Evolutionary conservation across 1,140 invertebrate species (phyloP).

Genomic region (Chlorops oryzae): DNA sequence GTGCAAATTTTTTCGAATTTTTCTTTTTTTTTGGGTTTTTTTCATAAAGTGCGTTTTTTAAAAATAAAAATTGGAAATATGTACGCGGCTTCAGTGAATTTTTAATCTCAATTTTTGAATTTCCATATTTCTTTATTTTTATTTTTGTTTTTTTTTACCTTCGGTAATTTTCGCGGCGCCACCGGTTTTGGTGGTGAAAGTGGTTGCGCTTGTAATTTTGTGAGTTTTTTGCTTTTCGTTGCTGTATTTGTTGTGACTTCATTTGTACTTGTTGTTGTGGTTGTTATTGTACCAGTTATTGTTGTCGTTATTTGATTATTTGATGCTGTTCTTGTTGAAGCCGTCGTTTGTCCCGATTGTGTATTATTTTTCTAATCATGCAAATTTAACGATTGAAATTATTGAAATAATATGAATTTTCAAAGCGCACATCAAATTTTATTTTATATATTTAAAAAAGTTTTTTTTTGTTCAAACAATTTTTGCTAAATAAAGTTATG

Average conservation of each 20-base stretch:
- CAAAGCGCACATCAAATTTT: too few species aligned
- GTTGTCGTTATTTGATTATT: slow-evolving; percentile 8
- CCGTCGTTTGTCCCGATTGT: not conserved
- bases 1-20: not conserved
- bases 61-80: not conserved
- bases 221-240: slow-evolving; percentile 28
- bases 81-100: not conserved
- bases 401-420: too few species aligned
- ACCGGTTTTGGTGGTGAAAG: slow-evolving; percentile 47
- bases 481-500: too few species aligned
- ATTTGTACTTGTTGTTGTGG: slow-evolving; percentile 12
- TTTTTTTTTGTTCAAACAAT: too few species aligned
- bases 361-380: slow-evolving; percentile 10
- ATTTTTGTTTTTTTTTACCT: slow-evolving; percentile 28
- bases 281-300: not conserved
- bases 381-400: slow-evolving; percentile 5
- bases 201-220: slow-evolving; percentile 47
- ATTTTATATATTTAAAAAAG: too few species aligned
- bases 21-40: slow-evolving; percentile 10
- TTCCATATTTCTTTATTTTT: too few species aligned
- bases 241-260: slow-evolving; percentile 23
- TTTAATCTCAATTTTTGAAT: slow-evolving; percentile 14
- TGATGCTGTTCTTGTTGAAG: slow-evolving; percentile 12
- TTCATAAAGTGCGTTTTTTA: slow-evolving; percentile 14
- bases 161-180: slow-evolving; percentile 42